Evolutionary conservation across 2,888 invertebrate genomes (phyloP).

Genomic region (Pseudeuparius sepicola): DNA sequence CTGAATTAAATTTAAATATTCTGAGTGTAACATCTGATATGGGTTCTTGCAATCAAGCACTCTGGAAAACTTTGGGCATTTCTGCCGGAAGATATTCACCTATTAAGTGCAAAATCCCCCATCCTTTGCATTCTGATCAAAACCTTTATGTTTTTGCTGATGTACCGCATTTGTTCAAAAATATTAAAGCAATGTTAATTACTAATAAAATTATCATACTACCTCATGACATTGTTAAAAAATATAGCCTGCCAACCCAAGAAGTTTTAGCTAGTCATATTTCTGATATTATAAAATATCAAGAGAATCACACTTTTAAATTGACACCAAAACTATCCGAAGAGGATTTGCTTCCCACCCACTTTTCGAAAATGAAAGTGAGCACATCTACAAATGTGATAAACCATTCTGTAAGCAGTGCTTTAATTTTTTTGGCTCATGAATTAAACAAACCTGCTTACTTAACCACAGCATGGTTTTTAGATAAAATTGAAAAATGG

Average conservation of each 20-base stretch:
- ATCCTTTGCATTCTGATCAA: constrained; percentile 20
- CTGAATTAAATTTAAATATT: not conserved
- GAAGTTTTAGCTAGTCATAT: constrained; percentile 18
- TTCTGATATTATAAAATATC: constrained; percentile 11
- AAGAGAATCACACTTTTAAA: constrained; percentile 16
- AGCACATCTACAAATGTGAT: constrained; percentile 21
- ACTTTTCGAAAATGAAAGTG: constrained; percentile 24
- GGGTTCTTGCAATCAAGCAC: not conserved
- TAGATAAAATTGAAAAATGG: constrained; percentile 23
- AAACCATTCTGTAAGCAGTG: constrained; percentile 20
- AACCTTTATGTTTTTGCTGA: constrained; percentile 21
- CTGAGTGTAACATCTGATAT: constrained; percentile 1
- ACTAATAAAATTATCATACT: constrained; percentile 19
- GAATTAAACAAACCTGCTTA: constrained; percentile 18
- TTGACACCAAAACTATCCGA: constrained; percentile 22
- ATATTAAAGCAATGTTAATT: constrained; percentile 21
- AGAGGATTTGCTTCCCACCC: constrained; percentile 19
- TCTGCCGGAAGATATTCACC: not conserved
- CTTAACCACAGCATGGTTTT: constrained; percentile 24
- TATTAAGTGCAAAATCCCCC: constrained; percentile 9
- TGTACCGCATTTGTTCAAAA: constrained; percentile 22
- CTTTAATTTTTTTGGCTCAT: constrained; percentile 16
- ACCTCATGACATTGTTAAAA: constrained; percentile 14
- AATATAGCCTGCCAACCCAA: constrained; percentile 20
- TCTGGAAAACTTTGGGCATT: constrained; percentile 1